Conservation (phyloP, 2,797 vertebrate species). For the Alauda arvensis region DNA sequence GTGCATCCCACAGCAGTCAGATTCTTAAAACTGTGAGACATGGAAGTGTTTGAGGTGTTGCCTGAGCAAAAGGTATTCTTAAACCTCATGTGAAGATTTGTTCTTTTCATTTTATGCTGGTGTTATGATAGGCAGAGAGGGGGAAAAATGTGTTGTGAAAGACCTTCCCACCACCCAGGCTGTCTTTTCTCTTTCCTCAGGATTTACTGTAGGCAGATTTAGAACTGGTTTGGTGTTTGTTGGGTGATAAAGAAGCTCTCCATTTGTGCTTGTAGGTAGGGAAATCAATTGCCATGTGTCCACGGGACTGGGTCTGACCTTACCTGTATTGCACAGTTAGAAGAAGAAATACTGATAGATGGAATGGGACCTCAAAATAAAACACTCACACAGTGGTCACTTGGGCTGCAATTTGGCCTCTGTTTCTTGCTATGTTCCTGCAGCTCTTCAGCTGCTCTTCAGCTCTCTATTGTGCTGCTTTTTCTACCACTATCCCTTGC, state of each 20-base stretch:
- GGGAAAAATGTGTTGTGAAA: not conserved
- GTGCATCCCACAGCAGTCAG: not conserved
- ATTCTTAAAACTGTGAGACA: not conserved
- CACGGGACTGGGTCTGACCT: not conserved
- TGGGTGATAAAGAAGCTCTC: not conserved
- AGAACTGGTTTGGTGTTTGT: not conserved
- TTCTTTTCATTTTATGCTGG: not conserved
- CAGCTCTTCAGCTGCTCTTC: not conserved
- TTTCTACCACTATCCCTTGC: not conserved
- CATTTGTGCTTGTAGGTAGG: not conserved
- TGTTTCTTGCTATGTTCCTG: fast-evolving
- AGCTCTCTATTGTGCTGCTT: not conserved
- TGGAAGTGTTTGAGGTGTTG: not conserved
- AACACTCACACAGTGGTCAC: not conserved
- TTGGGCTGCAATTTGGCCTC: not conserved
- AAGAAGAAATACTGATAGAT: not conserved
- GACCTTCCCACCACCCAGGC: not conserved
- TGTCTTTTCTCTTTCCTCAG: not conserved
- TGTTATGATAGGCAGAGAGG: not conserved
- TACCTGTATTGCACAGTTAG: fast-evolving
- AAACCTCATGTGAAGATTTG: not conserved
- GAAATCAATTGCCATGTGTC: not conserved
- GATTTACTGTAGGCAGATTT: not conserved
- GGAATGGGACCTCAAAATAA: not conserved
- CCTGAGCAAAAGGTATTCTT: not conserved